Conservation (phyloP, 1,140 invertebrate species). For the Drosophila subobscura region DNA sequence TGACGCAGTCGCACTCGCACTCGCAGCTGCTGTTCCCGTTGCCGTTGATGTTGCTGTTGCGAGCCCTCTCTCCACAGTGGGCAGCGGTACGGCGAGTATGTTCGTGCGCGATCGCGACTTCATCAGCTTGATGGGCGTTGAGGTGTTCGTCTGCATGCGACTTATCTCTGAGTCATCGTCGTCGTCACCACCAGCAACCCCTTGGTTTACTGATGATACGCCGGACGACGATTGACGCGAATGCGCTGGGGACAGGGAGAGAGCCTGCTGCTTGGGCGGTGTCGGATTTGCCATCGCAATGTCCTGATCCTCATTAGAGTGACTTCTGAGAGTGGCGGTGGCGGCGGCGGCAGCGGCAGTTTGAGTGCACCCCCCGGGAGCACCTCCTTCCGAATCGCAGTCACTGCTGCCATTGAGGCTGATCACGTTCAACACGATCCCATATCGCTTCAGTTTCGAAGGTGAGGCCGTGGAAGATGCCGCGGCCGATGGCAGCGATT, state of each 20-base stretch:
- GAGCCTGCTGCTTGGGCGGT: slow-evolving; percentile 66
- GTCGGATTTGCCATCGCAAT: slow-evolving; percentile 71
- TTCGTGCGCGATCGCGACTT: slow-evolving; percentile 83
- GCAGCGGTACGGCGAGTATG: slow-evolving; percentile 78
- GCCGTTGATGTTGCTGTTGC: slow-evolving; percentile 37
- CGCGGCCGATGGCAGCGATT: slow-evolving; percentile 30
- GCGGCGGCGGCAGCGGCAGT: slow-evolving; percentile 6
- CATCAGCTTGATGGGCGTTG: slow-evolving; percentile 83
- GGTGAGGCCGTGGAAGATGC: slow-evolving; percentile 21
- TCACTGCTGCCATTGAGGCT: slow-evolving; percentile 60
- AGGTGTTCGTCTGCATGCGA: slow-evolving; percentile 83
- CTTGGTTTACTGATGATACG: slow-evolving; percentile 1
- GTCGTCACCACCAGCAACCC: slow-evolving; percentile 41
- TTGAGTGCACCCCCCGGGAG: too few relatives aligned
- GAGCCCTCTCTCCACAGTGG: slow-evolving; percentile 64
- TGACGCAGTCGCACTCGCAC: too few relatives aligned
- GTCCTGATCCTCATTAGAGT: slow-evolving; percentile 77
- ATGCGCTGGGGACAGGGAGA: slow-evolving; percentile 43
- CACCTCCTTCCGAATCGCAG: neutral
- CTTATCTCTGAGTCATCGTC: slow-evolving; percentile 83
- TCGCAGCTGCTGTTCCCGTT: slow-evolving; percentile 6
- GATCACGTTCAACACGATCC: slow-evolving; percentile 79
- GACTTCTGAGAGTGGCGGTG: slow-evolving; percentile 57
- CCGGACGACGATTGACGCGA: neutral
- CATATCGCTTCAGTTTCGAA: slow-evolving; percentile 76